Evolutionary conservation across 2,797 vertebrate species (phyloP).

Genomic region (Muscicapa comitata): DNA sequence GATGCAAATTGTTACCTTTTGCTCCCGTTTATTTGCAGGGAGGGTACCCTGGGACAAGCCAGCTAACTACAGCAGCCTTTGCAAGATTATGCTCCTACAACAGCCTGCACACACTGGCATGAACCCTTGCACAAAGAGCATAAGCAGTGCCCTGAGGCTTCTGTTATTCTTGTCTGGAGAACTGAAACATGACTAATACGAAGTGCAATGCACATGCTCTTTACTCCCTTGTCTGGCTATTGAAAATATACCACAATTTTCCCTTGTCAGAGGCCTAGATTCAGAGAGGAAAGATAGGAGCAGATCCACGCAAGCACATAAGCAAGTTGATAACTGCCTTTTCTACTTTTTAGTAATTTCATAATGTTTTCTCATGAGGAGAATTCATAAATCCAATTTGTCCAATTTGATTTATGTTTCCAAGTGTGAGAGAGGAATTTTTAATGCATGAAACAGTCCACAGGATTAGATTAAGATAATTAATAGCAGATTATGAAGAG

Average conservation of each 20-base stretch:
- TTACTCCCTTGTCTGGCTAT: not conserved
- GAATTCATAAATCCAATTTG: not conserved
- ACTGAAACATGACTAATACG: not conserved
- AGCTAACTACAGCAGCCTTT: not conserved
- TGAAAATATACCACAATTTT: not conserved
- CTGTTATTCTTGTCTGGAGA: conserved; percentile 1
- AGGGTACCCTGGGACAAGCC: not conserved
- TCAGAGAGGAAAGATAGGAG: not conserved
- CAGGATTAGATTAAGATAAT: not conserved
- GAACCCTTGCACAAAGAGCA: not conserved
- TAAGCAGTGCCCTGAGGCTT: not conserved
- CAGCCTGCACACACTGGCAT: not conserved
- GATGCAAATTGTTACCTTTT: not conserved
- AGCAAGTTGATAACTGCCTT: not conserved
- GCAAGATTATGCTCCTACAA: not conserved
- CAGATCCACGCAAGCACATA: rapidly evolving
- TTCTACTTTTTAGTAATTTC: not conserved
- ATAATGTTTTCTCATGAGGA: not conserved
- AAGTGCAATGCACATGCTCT: not conserved
- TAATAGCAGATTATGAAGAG: not conserved
- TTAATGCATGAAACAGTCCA: not conserved
- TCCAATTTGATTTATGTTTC: too few relatives aligned
- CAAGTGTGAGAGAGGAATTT: not conserved
- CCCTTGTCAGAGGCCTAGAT: not conserved
- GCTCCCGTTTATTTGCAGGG: not conserved